phyloP scores from a whole-genome alignment of 1,140 invertebrate species.

The Psix sp. region DNA sequence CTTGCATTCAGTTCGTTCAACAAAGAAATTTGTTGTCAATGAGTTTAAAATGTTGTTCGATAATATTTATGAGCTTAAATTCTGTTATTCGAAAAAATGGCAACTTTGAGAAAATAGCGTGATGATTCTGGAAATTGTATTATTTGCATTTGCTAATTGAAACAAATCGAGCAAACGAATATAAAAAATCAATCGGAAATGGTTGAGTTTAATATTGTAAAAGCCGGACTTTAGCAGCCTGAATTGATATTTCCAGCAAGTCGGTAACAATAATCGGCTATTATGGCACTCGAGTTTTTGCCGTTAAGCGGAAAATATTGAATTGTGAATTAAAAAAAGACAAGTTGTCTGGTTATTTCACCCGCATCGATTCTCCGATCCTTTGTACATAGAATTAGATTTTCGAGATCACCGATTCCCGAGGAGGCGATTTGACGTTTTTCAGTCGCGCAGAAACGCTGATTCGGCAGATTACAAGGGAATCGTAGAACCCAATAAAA shows the following conservation, averaged over 20 bases:
- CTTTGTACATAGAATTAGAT: constrained; percentile 19
- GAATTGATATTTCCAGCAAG: background rate
- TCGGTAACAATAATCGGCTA: constrained; percentile 1
- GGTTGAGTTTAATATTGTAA: too few relatives aligned
- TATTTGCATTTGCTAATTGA: too few relatives aligned
- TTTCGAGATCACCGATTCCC: constrained; percentile 5
- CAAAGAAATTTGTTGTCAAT: too few relatives aligned
- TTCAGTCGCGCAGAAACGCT: constrained; percentile 30
- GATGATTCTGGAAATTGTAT: too few relatives aligned
- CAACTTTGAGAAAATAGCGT: too few relatives aligned
- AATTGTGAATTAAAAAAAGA: constrained; percentile 31
- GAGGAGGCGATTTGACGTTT: constrained; percentile 29
- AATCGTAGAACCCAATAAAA: constrained; percentile 54
- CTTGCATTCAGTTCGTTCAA: too few relatives aligned
- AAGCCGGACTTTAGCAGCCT: too few relatives aligned
- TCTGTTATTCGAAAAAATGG: too few relatives aligned
- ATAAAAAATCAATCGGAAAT: too few relatives aligned
- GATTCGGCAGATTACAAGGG: constrained; percentile 51
- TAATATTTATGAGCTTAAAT: too few relatives aligned
- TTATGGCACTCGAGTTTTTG: constrained; percentile 11
- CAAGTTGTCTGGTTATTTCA: constrained; percentile 14
- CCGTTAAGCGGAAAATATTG: constrained; percentile 9
- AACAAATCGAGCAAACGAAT: too few relatives aligned
- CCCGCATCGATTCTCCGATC: constrained; percentile 4
- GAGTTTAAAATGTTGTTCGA: too few relatives aligned